Evolutionary conservation across 2,888 invertebrate genomes (phyloP).

Genomic region (Synanthedon vespiformis): DNA sequence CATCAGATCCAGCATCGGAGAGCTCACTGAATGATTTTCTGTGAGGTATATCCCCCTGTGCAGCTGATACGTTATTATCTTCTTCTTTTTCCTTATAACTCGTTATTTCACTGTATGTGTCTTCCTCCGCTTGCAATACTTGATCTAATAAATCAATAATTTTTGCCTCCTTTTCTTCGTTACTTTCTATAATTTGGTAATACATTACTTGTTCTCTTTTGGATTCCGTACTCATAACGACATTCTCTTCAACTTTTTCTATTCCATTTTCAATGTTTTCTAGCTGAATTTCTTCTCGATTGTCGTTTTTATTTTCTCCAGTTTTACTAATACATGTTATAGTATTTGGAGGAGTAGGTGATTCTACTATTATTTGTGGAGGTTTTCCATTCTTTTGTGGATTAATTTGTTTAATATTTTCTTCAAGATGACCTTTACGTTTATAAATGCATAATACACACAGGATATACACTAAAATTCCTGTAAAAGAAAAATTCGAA

Average conservation of each 20-base stretch:
- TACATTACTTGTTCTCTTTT: conserved; percentile 39
- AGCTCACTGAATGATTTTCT: conserved; percentile 51
- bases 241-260: conserved; percentile 15
- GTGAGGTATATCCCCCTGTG: conserved; percentile 25
- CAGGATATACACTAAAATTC: conserved; percentile 48
- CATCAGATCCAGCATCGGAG: conserved; percentile 57
- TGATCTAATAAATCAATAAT: conserved; percentile 60
- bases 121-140: conserved; percentile 61
- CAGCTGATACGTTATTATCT: conserved; percentile 13
- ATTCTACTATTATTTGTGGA: conserved; percentile 46
- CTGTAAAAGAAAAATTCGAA: conserved; percentile 25
- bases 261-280: conserved; percentile 17
- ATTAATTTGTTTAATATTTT: conserved; percentile 25
- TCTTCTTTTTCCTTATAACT: conserved; percentile 39
- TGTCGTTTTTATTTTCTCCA: conserved; percentile 18
- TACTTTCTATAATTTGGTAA: conserved; percentile 43
- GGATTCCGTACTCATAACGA: conserved; percentile 17
- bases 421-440: conserved; percentile 18
- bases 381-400: conserved; percentile 38
- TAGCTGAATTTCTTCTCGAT: conserved; percentile 9
- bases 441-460: conserved; percentile 43
- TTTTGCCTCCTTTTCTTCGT: conserved; percentile 59
- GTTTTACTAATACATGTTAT: conserved; percentile 27
- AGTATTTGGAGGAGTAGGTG: conserved; percentile 53
- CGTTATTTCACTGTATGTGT: conserved; percentile 43